Evolutionary conservation across 2,888 invertebrate genomes (phyloP), one percentile per base, ranked within the genome.

Genomic region (Lymantria monacha): DNA sequence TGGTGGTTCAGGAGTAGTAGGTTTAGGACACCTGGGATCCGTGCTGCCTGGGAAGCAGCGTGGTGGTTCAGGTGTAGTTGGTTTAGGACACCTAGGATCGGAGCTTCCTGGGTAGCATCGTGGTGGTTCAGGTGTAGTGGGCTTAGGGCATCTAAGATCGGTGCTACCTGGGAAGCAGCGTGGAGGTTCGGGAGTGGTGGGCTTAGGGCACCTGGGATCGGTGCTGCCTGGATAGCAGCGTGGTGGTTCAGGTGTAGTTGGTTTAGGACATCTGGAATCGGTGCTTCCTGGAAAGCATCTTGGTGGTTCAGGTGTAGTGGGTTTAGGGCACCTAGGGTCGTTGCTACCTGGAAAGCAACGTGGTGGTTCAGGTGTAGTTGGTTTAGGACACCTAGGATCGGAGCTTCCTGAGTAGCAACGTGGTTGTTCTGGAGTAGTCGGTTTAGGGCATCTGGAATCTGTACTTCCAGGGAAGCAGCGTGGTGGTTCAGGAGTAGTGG

Each of bases 71-170:
- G 76, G 74, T 13, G 67, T 55, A 55, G 74, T 57, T 10, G 76
- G 68, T 11, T 11, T 63, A 1, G 76, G 85, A 45, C 85, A 85
- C 3, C 73, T 61, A 0, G 80, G 76, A 63, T 88, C 74, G 3
- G 68, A 63, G 0, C 76, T 74, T 0, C 83, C 85, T 0, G 81
- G 75, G 53, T 48, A 76, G 31, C 69, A 73, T 9, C 44, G 42
- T 3, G 72, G 72, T 13, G 69, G 55, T 0, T 42, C 50, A 0
- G 55, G 59, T 67, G 83, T 59, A 13, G 40, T 40, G 2, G 14
- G 40, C 9, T 40, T 40, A n/a, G 75, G 70, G 48, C 74, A 71
- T 11, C 41, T 33, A 0, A 79, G 76, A 63, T 88, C 73, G 66
- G 83, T 59, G 61, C 66, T 7, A 70, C 75, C 53, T 2, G 71